A percentile compares a stretch with the other conserved stretches of the same genome.
phyloP scores from a whole-genome alignment of 2,113 vertebrate genomes.

The Tricholaema leucomelas region DNA sequence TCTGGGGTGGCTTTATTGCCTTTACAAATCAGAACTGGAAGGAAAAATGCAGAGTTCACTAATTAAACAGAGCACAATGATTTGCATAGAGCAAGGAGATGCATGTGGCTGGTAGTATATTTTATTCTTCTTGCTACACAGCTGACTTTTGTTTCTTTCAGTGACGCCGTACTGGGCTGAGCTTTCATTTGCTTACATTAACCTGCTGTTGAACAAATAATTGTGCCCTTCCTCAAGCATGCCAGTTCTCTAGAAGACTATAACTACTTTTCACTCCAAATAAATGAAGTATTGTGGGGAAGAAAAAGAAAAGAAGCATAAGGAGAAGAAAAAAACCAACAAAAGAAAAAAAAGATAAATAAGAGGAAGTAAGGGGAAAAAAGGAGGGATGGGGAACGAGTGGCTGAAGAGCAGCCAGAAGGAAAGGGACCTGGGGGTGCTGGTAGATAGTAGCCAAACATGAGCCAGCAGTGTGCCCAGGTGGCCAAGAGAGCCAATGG shows the following conservation, averaged over 20 bases:
- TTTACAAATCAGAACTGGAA: not conserved
- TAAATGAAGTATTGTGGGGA: not conserved
- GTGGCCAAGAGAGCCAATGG: no score
- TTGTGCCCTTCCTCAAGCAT: not conserved
- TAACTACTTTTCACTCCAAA: not conserved
- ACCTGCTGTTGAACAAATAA: not conserved
- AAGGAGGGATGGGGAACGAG: not conserved
- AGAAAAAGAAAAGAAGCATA: no score
- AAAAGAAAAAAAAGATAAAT: no score
- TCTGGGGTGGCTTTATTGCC: not conserved
- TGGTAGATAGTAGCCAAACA: no score
- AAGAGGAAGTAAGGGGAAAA: no score
- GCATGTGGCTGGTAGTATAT: not conserved
- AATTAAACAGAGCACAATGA: not conserved
- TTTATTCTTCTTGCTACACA: not conserved
- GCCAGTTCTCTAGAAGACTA: not conserved
- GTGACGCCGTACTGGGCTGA: not conserved
- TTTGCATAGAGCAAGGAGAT: not conserved
- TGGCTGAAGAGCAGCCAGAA: no score
- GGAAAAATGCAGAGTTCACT: not conserved
- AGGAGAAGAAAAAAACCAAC: not conserved
- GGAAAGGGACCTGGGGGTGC: no score
- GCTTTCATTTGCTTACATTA: not conserved
- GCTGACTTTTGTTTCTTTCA: not conserved
- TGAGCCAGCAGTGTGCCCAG: no score